Percentiles rank a stretch among this genome's conserved stretches.
Evolutionary conservation across 2,888 invertebrate genomes (phyloP).

Genomic region (Ethmia dodecea): DNA sequence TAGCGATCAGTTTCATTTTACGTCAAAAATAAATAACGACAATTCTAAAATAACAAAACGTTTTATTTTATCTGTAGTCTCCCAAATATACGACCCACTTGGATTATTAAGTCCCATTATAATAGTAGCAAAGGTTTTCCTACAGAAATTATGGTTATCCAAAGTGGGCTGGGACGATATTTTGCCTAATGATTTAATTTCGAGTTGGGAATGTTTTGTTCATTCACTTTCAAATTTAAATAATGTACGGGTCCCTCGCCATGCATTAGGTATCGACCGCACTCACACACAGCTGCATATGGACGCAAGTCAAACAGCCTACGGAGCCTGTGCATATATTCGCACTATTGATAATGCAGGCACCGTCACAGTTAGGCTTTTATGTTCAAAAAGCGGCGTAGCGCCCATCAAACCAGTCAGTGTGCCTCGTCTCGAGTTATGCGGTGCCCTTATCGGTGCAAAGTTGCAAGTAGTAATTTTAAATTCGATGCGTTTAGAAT

Average conservation of each 20-base stretch:
- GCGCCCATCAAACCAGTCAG: conserved; percentile 4
- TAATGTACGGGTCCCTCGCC: neutral
- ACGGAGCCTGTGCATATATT: conserved; percentile 13
- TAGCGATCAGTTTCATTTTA: neutral
- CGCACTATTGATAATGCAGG: conserved; percentile 1
- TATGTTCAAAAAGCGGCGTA: conserved; percentile 8
- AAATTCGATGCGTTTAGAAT: too few species aligned
- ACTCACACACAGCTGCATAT: conserved; percentile 9
- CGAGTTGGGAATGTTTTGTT: neutral
- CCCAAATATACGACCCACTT: conserved; percentile 17
- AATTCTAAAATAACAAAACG: neutral
- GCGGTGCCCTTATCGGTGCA: conserved; percentile 9
- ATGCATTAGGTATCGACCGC: neutral
- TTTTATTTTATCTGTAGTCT: neutral
- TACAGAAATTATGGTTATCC: conserved; percentile 16
- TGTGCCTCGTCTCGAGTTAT: conserved; percentile 3
- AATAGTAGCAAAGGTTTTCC: conserved; percentile 11
- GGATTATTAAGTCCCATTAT: conserved; percentile 14
- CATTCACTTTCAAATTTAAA: neutral
- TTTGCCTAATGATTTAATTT: neutral
- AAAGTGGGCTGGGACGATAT: conserved; percentile 15
- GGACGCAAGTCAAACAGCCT: conserved; percentile 12
- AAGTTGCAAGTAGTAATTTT: conserved; percentile 1
- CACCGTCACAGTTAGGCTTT: neutral
- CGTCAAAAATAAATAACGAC: neutral